Evolutionary conservation across 2,888 invertebrate genomes (phyloP).

Genomic region (Perithous albicinctus): DNA sequence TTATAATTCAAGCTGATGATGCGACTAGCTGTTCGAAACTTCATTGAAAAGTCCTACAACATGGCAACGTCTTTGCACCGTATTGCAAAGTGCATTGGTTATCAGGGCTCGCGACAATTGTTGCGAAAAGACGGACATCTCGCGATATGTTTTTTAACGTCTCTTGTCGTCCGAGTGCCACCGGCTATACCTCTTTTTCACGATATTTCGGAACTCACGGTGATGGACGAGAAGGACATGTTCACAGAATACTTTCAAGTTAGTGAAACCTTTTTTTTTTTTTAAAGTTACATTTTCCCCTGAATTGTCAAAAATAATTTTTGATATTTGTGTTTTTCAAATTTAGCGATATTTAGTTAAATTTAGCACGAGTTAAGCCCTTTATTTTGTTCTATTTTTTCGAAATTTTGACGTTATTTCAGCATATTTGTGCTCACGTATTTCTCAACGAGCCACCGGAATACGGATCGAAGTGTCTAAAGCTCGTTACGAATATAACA

Average conservation of each 20-base stretch:
- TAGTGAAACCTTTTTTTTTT: too few species aligned
- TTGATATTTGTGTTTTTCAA: slow-evolving; percentile 43
- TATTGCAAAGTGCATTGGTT: slow-evolving; percentile 89
- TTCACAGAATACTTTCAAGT: slow-evolving; percentile 86
- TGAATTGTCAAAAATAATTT: slow-evolving; percentile 13
- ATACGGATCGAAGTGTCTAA: slow-evolving; percentile 87
- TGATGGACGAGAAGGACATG: slow-evolving; percentile 87
- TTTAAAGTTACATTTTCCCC: neutral
- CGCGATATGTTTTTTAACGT: slow-evolving; percentile 88
- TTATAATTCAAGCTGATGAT: slow-evolving; percentile 85
- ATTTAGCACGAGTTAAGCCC: neutral
- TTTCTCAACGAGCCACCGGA: slow-evolving; percentile 88
- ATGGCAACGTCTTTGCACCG: slow-evolving; percentile 87
- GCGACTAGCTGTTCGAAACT: slow-evolving; percentile 87
- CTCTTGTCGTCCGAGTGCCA: slow-evolving; percentile 87
- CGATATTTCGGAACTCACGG: slow-evolving; percentile 87
- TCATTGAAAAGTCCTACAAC: slow-evolving; percentile 86
- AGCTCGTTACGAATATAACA: slow-evolving; percentile 88
- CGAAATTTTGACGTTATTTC: slow-evolving; percentile 83
- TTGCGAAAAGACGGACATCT: slow-evolving; percentile 89
- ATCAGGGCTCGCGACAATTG: slow-evolving; percentile 89
- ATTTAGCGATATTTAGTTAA: neutral
- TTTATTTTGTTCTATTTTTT: neutral
- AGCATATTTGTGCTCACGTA: slow-evolving; percentile 90
- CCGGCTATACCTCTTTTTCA: slow-evolving; percentile 88